A percentile compares a stretch with the other conserved stretches of the same genome.
These are phyloP conservation scores for Drosophila peninsularis DNA, from an alignment of 2,888 invertebrate species.

Conservation along the genomic window DNA sequence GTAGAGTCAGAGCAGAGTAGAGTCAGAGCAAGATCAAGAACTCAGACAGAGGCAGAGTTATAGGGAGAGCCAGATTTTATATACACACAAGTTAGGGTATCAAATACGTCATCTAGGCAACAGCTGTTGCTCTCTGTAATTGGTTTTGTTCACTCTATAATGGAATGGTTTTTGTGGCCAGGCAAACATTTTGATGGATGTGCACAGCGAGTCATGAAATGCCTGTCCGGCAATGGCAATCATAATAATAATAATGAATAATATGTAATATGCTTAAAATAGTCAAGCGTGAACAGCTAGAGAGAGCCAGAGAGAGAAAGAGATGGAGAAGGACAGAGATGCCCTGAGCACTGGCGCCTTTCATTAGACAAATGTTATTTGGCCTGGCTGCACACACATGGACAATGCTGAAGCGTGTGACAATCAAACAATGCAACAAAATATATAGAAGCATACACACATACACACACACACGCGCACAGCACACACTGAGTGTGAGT, in stretches of 20 bases:
- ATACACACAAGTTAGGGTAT: background rate
- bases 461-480: background rate
- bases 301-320: background rate
- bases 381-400: constrained; percentile 32
- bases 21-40: too few relatives aligned
- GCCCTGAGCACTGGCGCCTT: constrained; percentile 35
- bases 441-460: background rate
- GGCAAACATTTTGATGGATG: constrained; percentile 55
- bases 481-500: constrained; percentile 5
- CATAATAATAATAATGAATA: constrained; percentile 44
- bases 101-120: background rate
- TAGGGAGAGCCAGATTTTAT: too few relatives aligned
- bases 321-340: background rate
- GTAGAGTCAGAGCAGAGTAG: too few relatives aligned
- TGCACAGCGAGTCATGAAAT: constrained; percentile 27
- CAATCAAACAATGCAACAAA: constrained; percentile 66
- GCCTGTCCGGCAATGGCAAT: constrained; percentile 23
- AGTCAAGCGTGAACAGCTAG: constrained; percentile 39
- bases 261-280: constrained; percentile 67
- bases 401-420: constrained; percentile 54
- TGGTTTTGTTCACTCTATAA: constrained; percentile 33
- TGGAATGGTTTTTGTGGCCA: constrained; percentile 26
- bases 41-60: too few relatives aligned
- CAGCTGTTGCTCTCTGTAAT: constrained; percentile 29
- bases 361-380: constrained; percentile 76